Evolutionary conservation across 2,888 invertebrate genomes (phyloP), one percentile per base, ranked within the genome.

Genomic region (Caenorhabditis afra): DNA sequence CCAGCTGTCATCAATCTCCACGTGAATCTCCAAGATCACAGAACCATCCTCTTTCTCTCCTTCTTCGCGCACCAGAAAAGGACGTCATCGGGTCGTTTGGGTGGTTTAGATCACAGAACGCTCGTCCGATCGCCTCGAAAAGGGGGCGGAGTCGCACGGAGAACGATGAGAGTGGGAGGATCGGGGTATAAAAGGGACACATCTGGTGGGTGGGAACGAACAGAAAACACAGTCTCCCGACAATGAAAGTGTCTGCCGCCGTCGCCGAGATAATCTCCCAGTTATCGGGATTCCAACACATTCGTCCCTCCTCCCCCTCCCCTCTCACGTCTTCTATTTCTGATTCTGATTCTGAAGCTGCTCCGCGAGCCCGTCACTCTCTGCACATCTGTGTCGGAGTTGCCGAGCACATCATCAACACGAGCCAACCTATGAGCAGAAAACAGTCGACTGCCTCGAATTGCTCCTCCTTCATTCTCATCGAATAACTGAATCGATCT

Each of bases 261-360:
- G 29, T 74, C 12, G 74, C 53, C 37, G 74, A 74, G 41, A 74
- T 74, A 22, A 58, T 74, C 16, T 66, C 66, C 12, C 65, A 65
- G 20, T 74, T 74, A 47, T 59, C 74, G 22, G 66, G 47, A 53
- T 61, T 74, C 53, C 74, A 66, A 53, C 65, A 58, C 39, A 23
- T 66, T 12, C 73, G 52, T 20, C 18, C 64, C 47, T 65, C 59
- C 23, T 5, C 29, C 7, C 7, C 29, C 7, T 61, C 66, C 0
- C 35, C 58, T 18, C 45, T 59, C 4, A 55, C 61, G 2, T 39
- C 66, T 41, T 52, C 62, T 4, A 50, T 11, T 14, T 41, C 41
- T 14, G 7, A 37, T 37, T 52, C 59, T 45, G 67, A 47, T 49
- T 41, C 61, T n/a, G 39, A 41, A 11, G 52, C 61, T 55, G 47